Base-by-base conservation (phyloP, 2,888 invertebrate genomes). In the Caenorhabditis angaria region DNA sequence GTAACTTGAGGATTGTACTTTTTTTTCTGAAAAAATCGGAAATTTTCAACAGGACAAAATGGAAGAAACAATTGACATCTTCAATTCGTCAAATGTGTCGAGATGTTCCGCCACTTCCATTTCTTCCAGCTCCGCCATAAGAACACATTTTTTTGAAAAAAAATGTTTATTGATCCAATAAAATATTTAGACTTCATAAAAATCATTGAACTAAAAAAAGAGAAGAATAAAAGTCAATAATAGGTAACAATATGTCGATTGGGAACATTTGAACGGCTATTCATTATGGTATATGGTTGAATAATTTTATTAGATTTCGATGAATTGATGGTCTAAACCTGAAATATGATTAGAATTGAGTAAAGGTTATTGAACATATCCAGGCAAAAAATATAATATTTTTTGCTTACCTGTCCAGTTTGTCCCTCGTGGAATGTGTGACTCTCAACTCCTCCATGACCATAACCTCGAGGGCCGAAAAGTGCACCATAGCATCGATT, bases 31-130 rank as follows among this genome's bases (percentile, higher is more conserved):
- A 8, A 32, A 32, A 5, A 32, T 32, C n/a, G 32, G 12, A 32
- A 32, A 8, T 32, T 32, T 5, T 32, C 32, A 32, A 32, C 59
- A 67, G 76, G 69, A 76, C 68, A 25, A 76, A 70, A 28, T 69
- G 72, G 68, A 74, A 97, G 89, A 97, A 97, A 85, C 96, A 97
- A 87, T 89, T 97, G 84, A 94, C 95, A 0, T 93, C 94, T 0
- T 90, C 94, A 2, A 89, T 95, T 76, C 94, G 94, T 88, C 93
- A 94, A 88, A 94, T 94, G 0, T 94, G 94, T 85, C 90, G 94
- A 1, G 94, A 94, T 24, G 67, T 58, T 6, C 68, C 68, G 12
- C 20, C 71, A 1, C 25, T 59, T 1, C 56, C 55, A 56, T 28
- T 56, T 20, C 54, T 41, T 12, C 41, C 41, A 32, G 6, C 32